Evolutionary conservation across 2,113 vertebrate genomes (phyloP).

Genomic region (Irena cyanogastra): DNA sequence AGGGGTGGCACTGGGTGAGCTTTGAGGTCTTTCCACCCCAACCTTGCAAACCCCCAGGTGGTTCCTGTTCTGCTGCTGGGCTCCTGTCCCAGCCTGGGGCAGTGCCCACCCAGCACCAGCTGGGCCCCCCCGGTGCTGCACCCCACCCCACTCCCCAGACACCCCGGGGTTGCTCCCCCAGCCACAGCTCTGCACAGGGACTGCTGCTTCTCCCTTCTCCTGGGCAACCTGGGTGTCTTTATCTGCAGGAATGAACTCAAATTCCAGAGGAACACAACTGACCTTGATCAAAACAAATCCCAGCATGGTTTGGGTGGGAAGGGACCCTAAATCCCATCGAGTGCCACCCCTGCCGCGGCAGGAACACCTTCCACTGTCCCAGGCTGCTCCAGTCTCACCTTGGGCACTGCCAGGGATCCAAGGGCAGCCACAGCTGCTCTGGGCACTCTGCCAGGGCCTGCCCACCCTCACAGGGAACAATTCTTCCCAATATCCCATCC

Average conservation of each 20-base stretch:
- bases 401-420: background rate
- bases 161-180: rapidly evolving
- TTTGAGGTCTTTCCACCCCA: background rate
- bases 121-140: background rate
- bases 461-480: background rate
- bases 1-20: rapidly evolving
- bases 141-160: background rate
- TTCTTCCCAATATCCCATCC: background rate
- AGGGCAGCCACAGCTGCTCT: background rate
- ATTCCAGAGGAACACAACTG: background rate
- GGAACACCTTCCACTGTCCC: rapidly evolving
- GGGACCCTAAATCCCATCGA: background rate
- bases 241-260: background rate
- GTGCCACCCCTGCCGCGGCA: background rate
- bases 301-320: background rate
- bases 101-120: background rate
- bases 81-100: background rate
- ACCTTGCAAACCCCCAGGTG: background rate
- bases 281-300: background rate
- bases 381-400: rapidly evolving
- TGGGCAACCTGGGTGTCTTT: background rate
- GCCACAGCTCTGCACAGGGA: background rate
- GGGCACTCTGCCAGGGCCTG: background rate
- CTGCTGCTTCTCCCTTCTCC: background rate
- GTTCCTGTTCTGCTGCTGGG: too few relatives aligned